Base-by-base conservation (phyloP, 2,113 vertebrate species). In the Leiothrix lutea region DNA sequence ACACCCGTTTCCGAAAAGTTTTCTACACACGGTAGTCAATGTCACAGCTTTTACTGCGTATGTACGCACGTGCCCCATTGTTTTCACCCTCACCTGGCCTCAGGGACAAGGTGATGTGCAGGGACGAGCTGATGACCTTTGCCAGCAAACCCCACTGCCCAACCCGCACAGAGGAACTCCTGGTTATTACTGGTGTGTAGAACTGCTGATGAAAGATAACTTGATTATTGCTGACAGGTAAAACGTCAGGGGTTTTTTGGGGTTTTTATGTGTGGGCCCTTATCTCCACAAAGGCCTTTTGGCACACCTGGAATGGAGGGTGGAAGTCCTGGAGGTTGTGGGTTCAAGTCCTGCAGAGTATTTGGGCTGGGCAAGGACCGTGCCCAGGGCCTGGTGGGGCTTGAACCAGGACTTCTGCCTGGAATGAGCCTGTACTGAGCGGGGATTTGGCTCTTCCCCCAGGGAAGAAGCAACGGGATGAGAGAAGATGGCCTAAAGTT, bases 251-350 rank as follows among this genome's bases (percentile, higher is more conserved):
- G n/a, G n/a, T 38, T 40, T 50, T 16, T 21, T 6, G 26, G 17
- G 57, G 20, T 1, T 8, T 29, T 21, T 14, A 19, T 6, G 3
- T 1, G 14, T 2, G 14, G n/a, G n/a, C n/a, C 56, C 12, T 9
- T 5, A 2, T 45, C 31, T 9, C 20, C 33, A 14, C 31, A 4
- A 48, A 12, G 61, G 21, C 26, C 19, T 44, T 9, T 14, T 2
- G 20, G 31, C 14, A 4, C 6, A 8, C 14, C 11, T 11, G 48
- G 19, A 8, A 1, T 2, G 11, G 18, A 42, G 11, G 11, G 60
- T 3, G 35, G 48, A 10, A 18, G 40, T 12, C 20, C 21, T 0
- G 2, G n/a, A 16, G 21, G 10, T 12, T 1, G 0, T 3, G 3
- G 62, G 26, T 80, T 31, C 22, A 2, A 38, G 22, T 56, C 25